These are phyloP conservation scores for Chelonia mydas DNA, from an alignment of 2,797 vertebrate species.

Conservation along the genomic window DNA sequence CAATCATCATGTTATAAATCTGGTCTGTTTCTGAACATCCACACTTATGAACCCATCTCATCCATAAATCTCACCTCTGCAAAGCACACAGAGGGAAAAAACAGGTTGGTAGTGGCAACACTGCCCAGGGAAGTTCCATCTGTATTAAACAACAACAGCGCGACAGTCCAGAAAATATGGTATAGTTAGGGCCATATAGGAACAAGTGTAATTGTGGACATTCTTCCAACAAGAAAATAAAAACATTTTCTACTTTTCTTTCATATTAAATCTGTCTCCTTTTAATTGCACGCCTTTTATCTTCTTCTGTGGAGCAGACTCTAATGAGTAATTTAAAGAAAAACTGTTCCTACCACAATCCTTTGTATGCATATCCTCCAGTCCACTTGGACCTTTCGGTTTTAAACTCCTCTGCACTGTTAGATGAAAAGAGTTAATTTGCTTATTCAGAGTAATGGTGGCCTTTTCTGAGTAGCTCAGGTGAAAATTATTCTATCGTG, in stretches of 20 bases:
- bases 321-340: background rate
- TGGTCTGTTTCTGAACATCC: background rate
- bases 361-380: background rate
- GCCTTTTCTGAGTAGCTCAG: background rate
- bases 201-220: background rate
- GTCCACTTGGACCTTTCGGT: background rate
- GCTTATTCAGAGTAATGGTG: background rate
- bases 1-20: accelerated
- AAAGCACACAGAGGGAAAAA: background rate
- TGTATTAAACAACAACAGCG: background rate
- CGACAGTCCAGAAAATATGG: background rate
- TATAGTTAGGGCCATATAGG: background rate
- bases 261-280: background rate
- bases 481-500: background rate
- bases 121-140: background rate
- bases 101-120: background rate
- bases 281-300: background rate
- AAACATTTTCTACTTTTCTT: background rate
- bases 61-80: background rate
- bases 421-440: background rate
- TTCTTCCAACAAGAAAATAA: background rate
- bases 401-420: background rate
- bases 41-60: background rate
- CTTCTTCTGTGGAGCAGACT: background rate
- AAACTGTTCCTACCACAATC: background rate